phyloP scores from a whole-genome alignment of 2,113 vertebrate genomes.

The Caloenas nicobarica region DNA sequence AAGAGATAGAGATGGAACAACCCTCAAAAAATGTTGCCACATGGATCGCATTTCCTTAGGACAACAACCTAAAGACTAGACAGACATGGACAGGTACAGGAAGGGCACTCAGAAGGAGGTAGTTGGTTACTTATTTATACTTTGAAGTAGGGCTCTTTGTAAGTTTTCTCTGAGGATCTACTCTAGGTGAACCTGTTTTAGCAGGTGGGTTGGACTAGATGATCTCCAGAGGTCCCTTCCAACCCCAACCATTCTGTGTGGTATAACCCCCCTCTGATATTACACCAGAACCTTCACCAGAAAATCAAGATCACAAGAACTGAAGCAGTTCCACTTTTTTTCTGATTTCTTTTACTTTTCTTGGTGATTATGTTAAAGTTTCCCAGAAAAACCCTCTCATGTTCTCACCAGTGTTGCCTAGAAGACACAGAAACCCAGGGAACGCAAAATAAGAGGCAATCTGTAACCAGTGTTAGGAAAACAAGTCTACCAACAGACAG shows the following conservation, averaged over 20 bases:
- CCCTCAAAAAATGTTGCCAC: background rate
- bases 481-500: background rate
- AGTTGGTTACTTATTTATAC: background rate
- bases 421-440: background rate
- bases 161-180: background rate
- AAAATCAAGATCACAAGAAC: background rate
- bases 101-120: background rate
- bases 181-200: no score
- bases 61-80: background rate
- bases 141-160: background rate
- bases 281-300: background rate
- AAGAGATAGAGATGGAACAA: background rate
- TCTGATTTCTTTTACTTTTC: background rate
- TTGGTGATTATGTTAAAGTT: background rate
- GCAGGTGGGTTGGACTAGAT: no score
- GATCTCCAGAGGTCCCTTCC: no score
- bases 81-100: background rate
- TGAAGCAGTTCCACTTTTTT: background rate
- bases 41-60: background rate
- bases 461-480: background rate
- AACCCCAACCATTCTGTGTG: no score
- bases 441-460: background rate
- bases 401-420: background rate
- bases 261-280: background rate
- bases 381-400: background rate